Evolutionary conservation across 2,113 vertebrate species (phyloP).

Genomic region (Aegithalos caudatus): DNA sequence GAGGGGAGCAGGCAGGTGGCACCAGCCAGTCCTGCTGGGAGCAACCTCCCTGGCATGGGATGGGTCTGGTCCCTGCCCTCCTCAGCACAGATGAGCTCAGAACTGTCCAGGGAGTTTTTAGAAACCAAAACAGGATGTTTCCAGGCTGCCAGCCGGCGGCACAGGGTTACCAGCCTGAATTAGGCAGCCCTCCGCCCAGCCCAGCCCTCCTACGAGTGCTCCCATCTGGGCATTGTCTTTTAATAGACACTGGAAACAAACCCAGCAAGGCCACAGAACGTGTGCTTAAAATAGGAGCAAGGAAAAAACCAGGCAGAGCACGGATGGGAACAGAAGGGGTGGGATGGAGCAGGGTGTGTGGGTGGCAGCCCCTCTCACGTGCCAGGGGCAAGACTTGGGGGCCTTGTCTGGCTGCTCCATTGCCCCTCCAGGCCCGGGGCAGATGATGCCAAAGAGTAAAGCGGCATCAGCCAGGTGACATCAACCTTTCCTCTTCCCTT

Average conservation of each 20-base stretch:
- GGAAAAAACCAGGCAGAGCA: neutral
- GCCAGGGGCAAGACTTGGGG: accelerated
- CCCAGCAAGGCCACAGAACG: constrained; percentile 29
- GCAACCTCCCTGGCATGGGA: neutral
- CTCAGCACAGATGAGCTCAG: constrained; percentile 18
- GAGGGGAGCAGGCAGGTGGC: neutral
- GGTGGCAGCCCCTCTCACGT: neutral
- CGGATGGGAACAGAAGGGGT: neutral
- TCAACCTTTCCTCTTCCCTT: neutral
- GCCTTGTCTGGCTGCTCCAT: neutral
- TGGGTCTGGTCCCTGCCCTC: neutral
- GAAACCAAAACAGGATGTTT: constrained; percentile 61
- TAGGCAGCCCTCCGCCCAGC: constrained; percentile 15
- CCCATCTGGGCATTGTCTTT: constrained; percentile 71
- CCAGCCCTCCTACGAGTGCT: constrained; percentile 43
- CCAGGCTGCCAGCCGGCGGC: neutral
- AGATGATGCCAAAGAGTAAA: neutral
- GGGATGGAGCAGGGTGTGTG: accelerated
- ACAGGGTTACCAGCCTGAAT: constrained; percentile 33
- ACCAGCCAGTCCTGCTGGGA: neutral
- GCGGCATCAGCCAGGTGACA: neutral
- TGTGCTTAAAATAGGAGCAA: constrained; percentile 62
- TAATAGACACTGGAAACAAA: constrained; percentile 74
- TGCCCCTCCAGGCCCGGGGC: neutral
- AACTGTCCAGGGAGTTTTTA: constrained; percentile 8